These are phyloP conservation scores for Lanistes nyassanus DNA, from an alignment of 1,140 invertebrate genomes.

Conservation along the genomic window DNA sequence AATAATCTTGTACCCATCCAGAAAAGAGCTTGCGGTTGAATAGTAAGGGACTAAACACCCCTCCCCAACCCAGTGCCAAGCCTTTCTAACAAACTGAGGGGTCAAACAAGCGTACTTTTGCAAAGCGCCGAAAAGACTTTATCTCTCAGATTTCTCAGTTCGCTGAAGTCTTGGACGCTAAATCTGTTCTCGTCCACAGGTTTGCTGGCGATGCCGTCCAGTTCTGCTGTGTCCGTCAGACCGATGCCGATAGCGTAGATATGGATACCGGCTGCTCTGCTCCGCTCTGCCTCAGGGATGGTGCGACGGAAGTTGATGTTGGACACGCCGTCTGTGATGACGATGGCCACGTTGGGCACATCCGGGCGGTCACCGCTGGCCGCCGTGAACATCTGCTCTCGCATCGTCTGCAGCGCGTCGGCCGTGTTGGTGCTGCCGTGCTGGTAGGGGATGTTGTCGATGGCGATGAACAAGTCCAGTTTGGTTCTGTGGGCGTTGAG, in stretches of 20 bases:
- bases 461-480: constrained; percentile 39
- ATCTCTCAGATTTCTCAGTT: constrained; percentile 41
- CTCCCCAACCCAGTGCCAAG: too few relatives aligned
- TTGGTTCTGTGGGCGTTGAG: constrained; percentile 41
- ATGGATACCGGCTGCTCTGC: constrained; percentile 38
- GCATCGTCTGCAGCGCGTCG: constrained; percentile 49
- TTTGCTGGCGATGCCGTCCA: constrained; percentile 42
- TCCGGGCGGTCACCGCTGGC: constrained; percentile 50
- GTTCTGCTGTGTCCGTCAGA: constrained; percentile 42
- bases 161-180: constrained; percentile 46
- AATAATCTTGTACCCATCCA: too few relatives aligned
- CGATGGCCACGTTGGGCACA: constrained; percentile 49
- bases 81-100: too few relatives aligned
- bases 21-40: too few relatives aligned
- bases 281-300: constrained; percentile 48
- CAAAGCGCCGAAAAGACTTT: constrained; percentile 43
- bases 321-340: constrained; percentile 55
- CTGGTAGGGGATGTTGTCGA: constrained; percentile 47
- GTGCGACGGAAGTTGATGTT: constrained; percentile 55
- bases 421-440: constrained; percentile 58
- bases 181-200: constrained; percentile 40
- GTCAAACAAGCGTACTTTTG: neutral
- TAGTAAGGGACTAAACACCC: too few relatives aligned
- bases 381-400: constrained; percentile 46
- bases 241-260: constrained; percentile 56